Conservation (phyloP, 1,140 invertebrate genomes). For the Portunus trituberculatus region DNA sequence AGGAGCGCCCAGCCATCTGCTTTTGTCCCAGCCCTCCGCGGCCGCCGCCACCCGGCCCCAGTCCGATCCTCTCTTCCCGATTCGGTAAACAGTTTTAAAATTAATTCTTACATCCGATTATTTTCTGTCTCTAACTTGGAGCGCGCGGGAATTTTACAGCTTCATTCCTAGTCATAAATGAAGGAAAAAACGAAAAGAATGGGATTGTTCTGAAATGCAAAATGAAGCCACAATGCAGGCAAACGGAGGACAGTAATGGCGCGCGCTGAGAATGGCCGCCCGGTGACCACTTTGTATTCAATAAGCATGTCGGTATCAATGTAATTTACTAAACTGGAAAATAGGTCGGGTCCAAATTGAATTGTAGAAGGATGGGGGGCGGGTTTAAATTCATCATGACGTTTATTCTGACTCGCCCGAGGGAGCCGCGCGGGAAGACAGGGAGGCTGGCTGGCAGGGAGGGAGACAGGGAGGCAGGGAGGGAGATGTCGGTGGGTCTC, state of each 20-base stretch:
- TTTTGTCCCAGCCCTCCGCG: slow-evolving; percentile 38
- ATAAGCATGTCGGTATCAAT: slow-evolving; percentile 76
- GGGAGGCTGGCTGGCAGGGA: slow-evolving; percentile 12
- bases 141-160: not conserved
- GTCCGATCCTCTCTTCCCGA: not conserved
- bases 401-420: slow-evolving; percentile 54
- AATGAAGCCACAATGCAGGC: slow-evolving; percentile 41
- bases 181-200: not conserved
- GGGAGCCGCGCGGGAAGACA: not conserved
- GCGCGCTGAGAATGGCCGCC: slow-evolving; percentile 73
- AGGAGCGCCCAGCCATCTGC: slow-evolving; percentile 49
- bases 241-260: slow-evolving; percentile 67
- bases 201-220: slow-evolving; percentile 11
- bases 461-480: not conserved
- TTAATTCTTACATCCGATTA: not conserved
- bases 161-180: not conserved
- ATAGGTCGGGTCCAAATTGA: slow-evolving; percentile 74
- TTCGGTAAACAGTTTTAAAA: slow-evolving; percentile 3
- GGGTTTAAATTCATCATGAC: slow-evolving; percentile 74
- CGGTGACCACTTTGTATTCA: slow-evolving; percentile 76
- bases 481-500: not conserved
- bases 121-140: not conserved
- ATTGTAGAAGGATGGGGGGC: slow-evolving; percentile 69
- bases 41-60: not conserved
- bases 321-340: slow-evolving; percentile 76